Base-by-base conservation (phyloP, 2,888 invertebrate species). In the Lasioglossum vierecki region DNA sequence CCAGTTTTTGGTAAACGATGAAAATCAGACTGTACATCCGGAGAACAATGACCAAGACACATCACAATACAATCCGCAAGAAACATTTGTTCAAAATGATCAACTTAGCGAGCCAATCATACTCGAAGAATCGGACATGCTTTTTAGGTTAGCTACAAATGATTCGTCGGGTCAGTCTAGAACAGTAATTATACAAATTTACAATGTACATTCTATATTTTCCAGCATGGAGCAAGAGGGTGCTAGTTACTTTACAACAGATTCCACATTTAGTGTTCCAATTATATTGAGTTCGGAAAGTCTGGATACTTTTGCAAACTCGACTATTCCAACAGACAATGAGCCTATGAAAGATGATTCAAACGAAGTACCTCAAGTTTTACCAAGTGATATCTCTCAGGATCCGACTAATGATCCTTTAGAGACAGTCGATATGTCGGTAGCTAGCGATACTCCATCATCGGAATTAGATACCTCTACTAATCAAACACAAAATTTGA, bases 221-320 rank as follows among this genome's bases (percentile, higher is more conserved):
- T 77, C 4, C 22, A 95, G 95, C 78, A 95, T 95, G 92, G 95
- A 95, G 63, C 94, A 95, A 89, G 94, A 94, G 82, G 92, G 93
- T 82, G 88, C 93, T 35, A 93, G 90, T 89, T 94, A 94, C 76
- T 92, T 95, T 82, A 93, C 93, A 81, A 92, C 93, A 13, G 94
- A 94, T 85, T 91, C 94, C n/a, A 91, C 91, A 30, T 94, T 94
- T 85, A 91, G 91, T 80, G 94, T 95, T 74, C 94, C 95, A 60
- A 94, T 94, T 81, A 94, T 95, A 88, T 90, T 95, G 63, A 93
- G 90, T 80, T 88, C 93, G 4, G 94, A 94, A 70, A 93, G 91
- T 85, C 90, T 95, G 30, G 93, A 93, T 72, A 88, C 91, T 82
- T 94, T 94, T 85, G 89, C 88, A 76, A 92, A 91, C 79, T 88